These are phyloP conservation scores for Corythucha ciliata DNA, from an alignment of 2,888 invertebrate species.

Conservation along the genomic window DNA sequence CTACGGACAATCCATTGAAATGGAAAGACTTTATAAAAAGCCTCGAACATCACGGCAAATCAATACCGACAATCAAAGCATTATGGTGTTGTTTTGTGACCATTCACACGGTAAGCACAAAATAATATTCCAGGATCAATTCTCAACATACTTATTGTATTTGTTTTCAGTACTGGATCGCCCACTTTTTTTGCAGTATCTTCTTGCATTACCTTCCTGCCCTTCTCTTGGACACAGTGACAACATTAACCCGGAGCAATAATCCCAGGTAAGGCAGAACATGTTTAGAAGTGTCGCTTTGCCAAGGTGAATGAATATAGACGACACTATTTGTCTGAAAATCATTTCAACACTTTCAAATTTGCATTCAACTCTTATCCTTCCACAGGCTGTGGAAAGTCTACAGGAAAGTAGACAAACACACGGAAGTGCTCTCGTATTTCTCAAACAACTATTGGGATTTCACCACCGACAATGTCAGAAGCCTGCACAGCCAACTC, in stretches of 20 bases:
- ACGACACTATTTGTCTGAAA: background rate
- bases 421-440: constrained; percentile 63
- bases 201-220: constrained; percentile 65
- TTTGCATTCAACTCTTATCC: background rate
- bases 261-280: constrained; percentile 48
- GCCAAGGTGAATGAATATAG: background rate
- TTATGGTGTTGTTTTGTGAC: constrained; percentile 48
- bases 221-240: constrained; percentile 53
- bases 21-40: constrained; percentile 61
- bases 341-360: background rate
- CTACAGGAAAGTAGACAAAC: constrained; percentile 64
- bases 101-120: constrained; percentile 44
- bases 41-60: constrained; percentile 29
- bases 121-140: too few relatives aligned
- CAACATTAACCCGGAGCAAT: constrained; percentile 54
- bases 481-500: constrained; percentile 50
- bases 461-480: constrained; percentile 54
- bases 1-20: constrained; percentile 63
- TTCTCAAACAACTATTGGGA: constrained; percentile 72
- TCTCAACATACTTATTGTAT: too few relatives aligned
- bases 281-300: background rate
- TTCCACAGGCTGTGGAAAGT: constrained; percentile 58
- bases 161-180: constrained; percentile 41
- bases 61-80: constrained; percentile 32
- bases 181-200: constrained; percentile 49